Percentiles rank a stretch among this genome's conserved stretches.
Conservation (phyloP, 2,888 invertebrate species). For the Eulithis prunata region DNA sequence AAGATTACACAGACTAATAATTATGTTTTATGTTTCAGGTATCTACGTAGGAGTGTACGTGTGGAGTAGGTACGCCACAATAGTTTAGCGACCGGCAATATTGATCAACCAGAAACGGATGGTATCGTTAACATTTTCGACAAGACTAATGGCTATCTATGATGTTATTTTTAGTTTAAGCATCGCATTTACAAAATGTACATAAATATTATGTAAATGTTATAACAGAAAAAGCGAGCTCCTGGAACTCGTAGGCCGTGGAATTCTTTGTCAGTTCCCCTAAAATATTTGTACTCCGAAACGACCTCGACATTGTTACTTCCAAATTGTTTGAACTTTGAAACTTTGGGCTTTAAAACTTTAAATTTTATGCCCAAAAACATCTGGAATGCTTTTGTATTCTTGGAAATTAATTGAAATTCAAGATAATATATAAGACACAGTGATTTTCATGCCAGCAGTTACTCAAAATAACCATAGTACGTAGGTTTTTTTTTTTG, state of each 20-base stretch:
- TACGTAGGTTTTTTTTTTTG: no score
- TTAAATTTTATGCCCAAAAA: constrained; percentile 33
- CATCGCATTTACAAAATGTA: no score
- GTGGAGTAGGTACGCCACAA: no score
- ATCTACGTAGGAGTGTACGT: no score
- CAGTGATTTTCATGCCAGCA: background rate
- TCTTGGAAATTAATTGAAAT: constrained; percentile 17
- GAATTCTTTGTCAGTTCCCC: constrained; percentile 13
- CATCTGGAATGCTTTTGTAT: constrained; percentile 24
- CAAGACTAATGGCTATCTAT: no score
- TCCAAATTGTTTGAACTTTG: constrained; percentile 32
- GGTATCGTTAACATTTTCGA: no score
- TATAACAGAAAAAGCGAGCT: background rate
- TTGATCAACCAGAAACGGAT: no score
- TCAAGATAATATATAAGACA: background rate
- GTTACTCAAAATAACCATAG: background rate
- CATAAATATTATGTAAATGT: no score
- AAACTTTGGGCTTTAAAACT: constrained; percentile 35
- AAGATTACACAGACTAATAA: no score
- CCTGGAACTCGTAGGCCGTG: constrained; percentile 2
- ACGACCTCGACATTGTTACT: constrained; percentile 17
- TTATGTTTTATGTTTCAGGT: no score
- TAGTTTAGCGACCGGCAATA: no score
- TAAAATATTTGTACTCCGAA: constrained; percentile 29
- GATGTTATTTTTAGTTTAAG: no score